Conservation (phyloP, 2,888 invertebrate genomes). For the Hyppa rectilinea region DNA sequence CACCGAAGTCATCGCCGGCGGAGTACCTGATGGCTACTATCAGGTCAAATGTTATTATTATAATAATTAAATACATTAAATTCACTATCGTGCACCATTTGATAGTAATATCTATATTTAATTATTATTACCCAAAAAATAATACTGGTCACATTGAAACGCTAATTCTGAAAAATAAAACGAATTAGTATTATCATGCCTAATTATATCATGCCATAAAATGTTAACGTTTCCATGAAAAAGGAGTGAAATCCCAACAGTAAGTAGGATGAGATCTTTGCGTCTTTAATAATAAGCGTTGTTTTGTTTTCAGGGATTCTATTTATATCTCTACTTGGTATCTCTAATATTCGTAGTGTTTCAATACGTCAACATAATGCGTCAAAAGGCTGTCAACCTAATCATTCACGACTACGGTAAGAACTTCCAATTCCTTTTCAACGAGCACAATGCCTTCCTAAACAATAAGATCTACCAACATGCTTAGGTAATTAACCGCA, state of each 20-base stretch:
- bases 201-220: too few relatives aligned
- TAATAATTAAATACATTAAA: too few relatives aligned
- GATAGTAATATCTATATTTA: not conserved
- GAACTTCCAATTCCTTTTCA: conserved; percentile 61
- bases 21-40: conserved; percentile 94
- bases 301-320: conserved; percentile 92
- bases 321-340: conserved; percentile 94
- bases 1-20: conserved; percentile 95
- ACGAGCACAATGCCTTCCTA: conserved; percentile 60
- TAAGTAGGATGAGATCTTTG: not conserved
- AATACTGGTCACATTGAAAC: not conserved
- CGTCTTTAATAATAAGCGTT: not conserved
- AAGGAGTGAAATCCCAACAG: not conserved
- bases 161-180: not conserved
- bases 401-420: conserved; percentile 90
- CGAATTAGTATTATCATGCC: not conserved
- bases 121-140: not conserved
- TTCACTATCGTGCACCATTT: not conserved
- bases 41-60: conserved; percentile 84
- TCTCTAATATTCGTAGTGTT: conserved; percentile 94
- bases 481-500: conserved; percentile 84
- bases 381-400: conserved; percentile 91
- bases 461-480: conserved; percentile 64
- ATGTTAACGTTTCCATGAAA: not conserved
- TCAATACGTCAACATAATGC: conserved; percentile 92